Percentiles rank a stretch among this genome's conserved stretches.
Conservation (phyloP, 1,140 invertebrate species). For the Cyrtorhinus lividipennis region DNA sequence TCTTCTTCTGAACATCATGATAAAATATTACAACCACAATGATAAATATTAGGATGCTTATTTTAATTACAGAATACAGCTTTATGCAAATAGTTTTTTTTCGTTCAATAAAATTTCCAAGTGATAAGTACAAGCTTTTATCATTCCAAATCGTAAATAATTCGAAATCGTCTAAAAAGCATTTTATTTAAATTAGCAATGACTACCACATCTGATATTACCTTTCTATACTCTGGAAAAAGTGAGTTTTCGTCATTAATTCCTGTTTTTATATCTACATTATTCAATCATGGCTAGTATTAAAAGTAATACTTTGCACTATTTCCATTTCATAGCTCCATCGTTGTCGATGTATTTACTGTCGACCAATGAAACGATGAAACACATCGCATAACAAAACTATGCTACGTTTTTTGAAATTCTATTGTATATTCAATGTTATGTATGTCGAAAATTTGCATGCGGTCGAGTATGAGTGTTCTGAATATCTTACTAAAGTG, state of each 20-base stretch:
- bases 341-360: too few relatives aligned
- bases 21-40: background rate
- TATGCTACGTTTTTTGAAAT: slow-evolving; percentile 7
- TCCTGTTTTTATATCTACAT: background rate
- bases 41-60: background rate
- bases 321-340: background rate
- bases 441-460: too few relatives aligned
- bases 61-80: background rate
- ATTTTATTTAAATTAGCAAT: background rate
- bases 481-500: too few relatives aligned
- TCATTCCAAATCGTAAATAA: background rate
- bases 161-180: background rate
- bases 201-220: background rate
- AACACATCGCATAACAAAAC: slow-evolving; percentile 4
- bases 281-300: background rate
- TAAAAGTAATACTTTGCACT: background rate
- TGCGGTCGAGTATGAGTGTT: too few relatives aligned
- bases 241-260: too few relatives aligned
- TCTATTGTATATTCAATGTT: background rate
- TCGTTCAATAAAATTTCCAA: background rate
- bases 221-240: background rate
- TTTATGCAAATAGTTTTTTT: background rate
- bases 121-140: background rate
- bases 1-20: background rate
- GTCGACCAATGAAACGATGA: background rate